phyloP scores from a whole-genome alignment of 2,888 invertebrate genomes.

The Drosophila flavopinicola region DNA sequence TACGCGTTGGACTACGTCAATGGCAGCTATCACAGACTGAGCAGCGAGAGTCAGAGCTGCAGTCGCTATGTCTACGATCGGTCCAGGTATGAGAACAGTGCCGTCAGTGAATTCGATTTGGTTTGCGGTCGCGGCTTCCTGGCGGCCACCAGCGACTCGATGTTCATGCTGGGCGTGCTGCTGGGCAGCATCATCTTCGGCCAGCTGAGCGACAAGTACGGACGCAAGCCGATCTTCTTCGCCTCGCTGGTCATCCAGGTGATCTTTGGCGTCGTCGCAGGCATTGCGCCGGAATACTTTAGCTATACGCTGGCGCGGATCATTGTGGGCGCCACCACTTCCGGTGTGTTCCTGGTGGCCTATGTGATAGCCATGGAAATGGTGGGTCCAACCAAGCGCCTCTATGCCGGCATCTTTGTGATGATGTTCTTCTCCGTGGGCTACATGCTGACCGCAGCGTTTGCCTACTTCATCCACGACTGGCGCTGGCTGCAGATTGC shows the following conservation, averaged over 20 bases:
- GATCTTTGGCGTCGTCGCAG: slow-evolving; percentile 88
- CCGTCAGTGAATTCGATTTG: slow-evolving; percentile 89
- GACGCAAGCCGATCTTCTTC: slow-evolving; percentile 90
- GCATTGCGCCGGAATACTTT: slow-evolving; percentile 88
- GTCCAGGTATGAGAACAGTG: slow-evolving; percentile 87
- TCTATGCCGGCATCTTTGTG: slow-evolving; percentile 89
- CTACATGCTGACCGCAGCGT: slow-evolving; percentile 88
- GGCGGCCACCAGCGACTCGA: slow-evolving; percentile 88
- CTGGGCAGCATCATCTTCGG: slow-evolving; percentile 90
- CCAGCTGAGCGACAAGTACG: slow-evolving; percentile 89
- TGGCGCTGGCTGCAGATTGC: slow-evolving; percentile 90
- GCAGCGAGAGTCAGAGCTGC: slow-evolving; percentile 84
- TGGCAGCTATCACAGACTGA: slow-evolving; percentile 60
- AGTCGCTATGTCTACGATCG: slow-evolving; percentile 87
- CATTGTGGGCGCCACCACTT: slow-evolving; percentile 90
- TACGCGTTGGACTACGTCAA: slow-evolving; percentile 83
- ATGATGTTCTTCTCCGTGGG: slow-evolving; percentile 91
- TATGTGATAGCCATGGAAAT: slow-evolving; percentile 92
- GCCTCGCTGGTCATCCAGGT: slow-evolving; percentile 89
- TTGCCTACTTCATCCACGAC: slow-evolving; percentile 88
- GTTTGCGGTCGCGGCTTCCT: slow-evolving; percentile 88
- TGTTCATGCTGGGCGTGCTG: slow-evolving; percentile 89
- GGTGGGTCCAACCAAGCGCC: slow-evolving; percentile 89
- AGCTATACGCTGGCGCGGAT: slow-evolving; percentile 88
- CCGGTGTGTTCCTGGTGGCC: slow-evolving; percentile 91